These are phyloP conservation scores for Mormyrops attenuatus DNA, from an alignment of 2,797 vertebrate species.

Conservation along the genomic window DNA sequence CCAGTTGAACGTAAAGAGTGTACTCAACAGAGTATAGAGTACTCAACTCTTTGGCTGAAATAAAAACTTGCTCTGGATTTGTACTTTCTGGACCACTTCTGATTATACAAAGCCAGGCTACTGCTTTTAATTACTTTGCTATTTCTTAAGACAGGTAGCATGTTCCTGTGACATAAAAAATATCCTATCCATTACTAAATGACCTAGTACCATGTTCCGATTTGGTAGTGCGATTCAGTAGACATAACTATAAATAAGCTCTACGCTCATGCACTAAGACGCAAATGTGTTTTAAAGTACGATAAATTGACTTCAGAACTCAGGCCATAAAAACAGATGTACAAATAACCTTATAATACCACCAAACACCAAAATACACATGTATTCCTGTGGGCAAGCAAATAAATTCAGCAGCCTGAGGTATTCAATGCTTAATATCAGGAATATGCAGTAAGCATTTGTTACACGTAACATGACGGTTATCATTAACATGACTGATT, in stretches of 20 bases:
- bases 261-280: too few relatives aligned
- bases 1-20: not conserved
- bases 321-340: not conserved
- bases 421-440: not conserved
- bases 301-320: not conserved
- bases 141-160: not conserved
- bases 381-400: not conserved
- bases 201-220: not conserved
- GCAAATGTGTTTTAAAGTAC: not conserved
- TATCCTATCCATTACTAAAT: not conserved
- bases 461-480: not conserved
- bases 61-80: not conserved
- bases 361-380: not conserved
- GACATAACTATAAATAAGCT: not conserved
- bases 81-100: not conserved
- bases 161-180: not conserved
- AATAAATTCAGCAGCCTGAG: not conserved
- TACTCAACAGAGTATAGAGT: not conserved
- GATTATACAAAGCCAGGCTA: not conserved
- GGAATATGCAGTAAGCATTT: not conserved
- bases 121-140: not conserved
- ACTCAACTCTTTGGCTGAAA: not conserved
- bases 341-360: not conserved
- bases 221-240: not conserved
- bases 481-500: not conserved